phyloP scores from a whole-genome alignment of 2,113 vertebrate genomes.

The Limanda limanda region DNA sequence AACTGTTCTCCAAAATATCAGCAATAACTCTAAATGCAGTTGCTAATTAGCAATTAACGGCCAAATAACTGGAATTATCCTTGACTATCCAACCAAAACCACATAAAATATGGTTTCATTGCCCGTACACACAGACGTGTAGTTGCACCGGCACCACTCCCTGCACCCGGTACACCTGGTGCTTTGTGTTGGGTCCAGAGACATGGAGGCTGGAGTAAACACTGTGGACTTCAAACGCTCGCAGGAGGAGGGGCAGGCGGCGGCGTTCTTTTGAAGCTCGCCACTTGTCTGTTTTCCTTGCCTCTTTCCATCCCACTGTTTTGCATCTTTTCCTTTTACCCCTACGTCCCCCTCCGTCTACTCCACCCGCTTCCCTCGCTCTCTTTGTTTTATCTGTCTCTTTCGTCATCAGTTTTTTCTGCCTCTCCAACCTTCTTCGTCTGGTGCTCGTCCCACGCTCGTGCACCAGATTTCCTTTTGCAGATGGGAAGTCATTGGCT shows the following conservation, averaged over 20 bases:
- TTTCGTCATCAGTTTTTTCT: not conserved
- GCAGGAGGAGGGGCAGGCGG: constrained; percentile 17
- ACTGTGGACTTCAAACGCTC: constrained; percentile 74
- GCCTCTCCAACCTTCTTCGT: constrained; percentile 20
- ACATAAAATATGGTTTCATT: not conserved
- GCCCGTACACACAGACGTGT: no score
- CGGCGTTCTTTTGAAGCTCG: constrained; percentile 59
- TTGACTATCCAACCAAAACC: not conserved
- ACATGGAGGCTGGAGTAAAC: constrained; percentile 47
- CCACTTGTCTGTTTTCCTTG: constrained; percentile 35
- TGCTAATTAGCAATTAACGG: not conserved
- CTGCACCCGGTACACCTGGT: constrained; percentile 61
- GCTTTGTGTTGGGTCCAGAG: constrained; percentile 68
- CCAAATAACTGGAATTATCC: not conserved
- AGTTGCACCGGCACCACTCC: not conserved
- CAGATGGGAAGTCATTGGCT: constrained; percentile 15
- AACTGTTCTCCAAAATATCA: not conserved
- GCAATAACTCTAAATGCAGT: no score
- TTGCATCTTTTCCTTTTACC: not conserved
- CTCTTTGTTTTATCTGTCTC: constrained; percentile 11
- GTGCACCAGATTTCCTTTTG: constrained; percentile 18
- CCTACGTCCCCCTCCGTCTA: not conserved
- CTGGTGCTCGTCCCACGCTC: constrained; percentile 13
- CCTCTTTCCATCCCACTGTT: constrained; percentile 23
- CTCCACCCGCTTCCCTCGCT: constrained; percentile 7